Evolutionary conservation across 1,140 invertebrate genomes (phyloP), one percentile per base, ranked within the genome.

Genomic region (Galleria mellonella): DNA sequence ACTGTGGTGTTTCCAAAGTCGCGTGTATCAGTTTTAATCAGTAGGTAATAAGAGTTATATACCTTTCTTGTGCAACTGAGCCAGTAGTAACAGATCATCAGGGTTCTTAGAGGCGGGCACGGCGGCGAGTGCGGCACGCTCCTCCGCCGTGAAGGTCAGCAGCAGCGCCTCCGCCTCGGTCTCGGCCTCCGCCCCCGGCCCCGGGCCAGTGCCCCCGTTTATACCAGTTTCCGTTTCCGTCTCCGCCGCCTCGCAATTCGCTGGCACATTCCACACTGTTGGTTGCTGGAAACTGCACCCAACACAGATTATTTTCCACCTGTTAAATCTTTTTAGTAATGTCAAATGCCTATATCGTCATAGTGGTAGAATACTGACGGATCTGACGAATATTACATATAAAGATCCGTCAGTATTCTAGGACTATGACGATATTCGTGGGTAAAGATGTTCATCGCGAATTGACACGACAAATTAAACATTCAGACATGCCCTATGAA

Each of bases 71-170:
- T 91, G 93, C 1, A 94, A 76, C 59, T 89, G 90, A 0, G 93
- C 91, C 32, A 97, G 89, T 29, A 96, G 86, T 62, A 91, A 90
- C 28, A 96, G 87, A 72, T 97, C 95, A 45, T 96, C 94, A 0
- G 91, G 88, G 60, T 91, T 91, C 11, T 88, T 87, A 1, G 91
- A 88, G 7, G 93, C 92, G 9, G 92, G 92, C 50, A 94, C 89
- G 46, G 87, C 88, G 32, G 92, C 81, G 7, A 94, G 87, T 9
- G 89, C 89, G 6, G 86, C 87, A 14, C 90, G 87, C 70, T 94
- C 92, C 32, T 90, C 89, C 23, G 89, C 87, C 1, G 86, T 89
- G 62, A 93, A 92, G 11, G 90, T 88, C 39, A 89, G 84, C 10
- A 93, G 73, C 0, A 76, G 53, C 0, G 73, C 77, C 48, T 83